Base-by-base conservation (phyloP, 1,140 invertebrate genomes). In the Orius laevigatus region DNA sequence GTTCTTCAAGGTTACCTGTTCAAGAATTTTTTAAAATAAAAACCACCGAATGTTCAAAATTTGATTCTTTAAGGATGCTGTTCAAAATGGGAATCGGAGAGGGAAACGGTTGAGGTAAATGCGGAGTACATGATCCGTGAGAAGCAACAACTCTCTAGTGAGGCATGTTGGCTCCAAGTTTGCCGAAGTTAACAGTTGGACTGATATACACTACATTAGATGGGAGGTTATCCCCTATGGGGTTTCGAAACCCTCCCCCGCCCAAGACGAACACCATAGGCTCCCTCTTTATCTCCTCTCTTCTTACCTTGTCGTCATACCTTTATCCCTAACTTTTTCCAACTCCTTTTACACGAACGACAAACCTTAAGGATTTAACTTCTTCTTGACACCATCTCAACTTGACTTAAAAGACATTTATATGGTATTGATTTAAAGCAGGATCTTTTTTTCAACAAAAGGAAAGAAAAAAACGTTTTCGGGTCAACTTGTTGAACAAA, bases 261-360 rank as follows among this genome's bases (percentile, higher is more conserved):
- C 9, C 25, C n/a, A 12, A 44, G 14, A 25, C 42, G 15, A 25
- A 15, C 14, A 6, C 12, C 14, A 12, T 44, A n/a, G 3, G 12
- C n/a, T 46, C 20, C 20, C 43, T 33, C 25, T 34, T 18, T 46
- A 31, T 46, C 44, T 33, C 44, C 19, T 18, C 47, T 25, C 39
- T 18, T 41, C 39, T 19, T 25, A 25, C 38, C 18, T 18, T 20
- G 47, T 32, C 18, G 19, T 11, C 34, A 18, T 18, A 19, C 38
- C 14, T 18, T 25, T 5, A 3, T 11, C 34, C n/a, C 14, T 10
- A 18, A 16, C 32, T 32, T 39, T 9, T 32, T 19, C 46, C 9
- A 25, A 19, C 34, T 18, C 16, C 43, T 15, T 18, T 16, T 16
- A 39, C 36, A 14, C 12, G 12, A 39, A 25, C 25, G 25, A 25